Evolutionary conservation across 2,797 vertebrate species (phyloP).

Genomic region (Sylvia borin): DNA sequence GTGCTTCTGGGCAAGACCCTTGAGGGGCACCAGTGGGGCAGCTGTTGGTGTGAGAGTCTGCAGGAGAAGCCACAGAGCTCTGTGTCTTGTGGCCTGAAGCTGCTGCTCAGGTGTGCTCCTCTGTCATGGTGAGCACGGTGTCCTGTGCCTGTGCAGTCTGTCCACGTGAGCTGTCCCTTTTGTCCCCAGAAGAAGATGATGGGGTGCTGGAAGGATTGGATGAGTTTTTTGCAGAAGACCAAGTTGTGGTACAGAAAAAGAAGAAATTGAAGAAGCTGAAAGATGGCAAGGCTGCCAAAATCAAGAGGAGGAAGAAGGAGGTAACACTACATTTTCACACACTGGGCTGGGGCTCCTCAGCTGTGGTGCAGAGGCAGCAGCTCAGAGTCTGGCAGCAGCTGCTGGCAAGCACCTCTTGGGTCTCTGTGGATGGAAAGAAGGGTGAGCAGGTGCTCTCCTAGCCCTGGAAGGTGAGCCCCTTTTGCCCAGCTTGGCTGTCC

Average conservation of each 20-base stretch:
- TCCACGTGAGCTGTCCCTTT: not conserved
- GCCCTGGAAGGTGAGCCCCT: not conserved
- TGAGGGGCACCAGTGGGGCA: fast-evolving
- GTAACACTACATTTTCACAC: constrained; percentile 49
- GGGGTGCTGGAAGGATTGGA: constrained; percentile 86
- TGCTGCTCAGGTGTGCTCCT: no score
- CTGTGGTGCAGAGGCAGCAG: fast-evolving
- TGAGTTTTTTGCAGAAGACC: constrained; percentile 88
- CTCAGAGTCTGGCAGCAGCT: not conserved
- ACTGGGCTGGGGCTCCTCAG: fast-evolving
- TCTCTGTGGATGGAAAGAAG: not conserved
- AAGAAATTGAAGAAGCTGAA: constrained; percentile 93
- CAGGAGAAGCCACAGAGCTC: not conserved
- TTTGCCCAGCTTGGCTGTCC: not conserved
- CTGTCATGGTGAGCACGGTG: fast-evolving
- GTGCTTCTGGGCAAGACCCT: not conserved
- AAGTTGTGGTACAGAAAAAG: constrained; percentile 80
- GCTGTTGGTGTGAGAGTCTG: fast-evolving
- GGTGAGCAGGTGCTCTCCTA: not conserved
- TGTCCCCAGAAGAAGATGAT: constrained; percentile 85
- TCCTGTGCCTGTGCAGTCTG: not conserved
- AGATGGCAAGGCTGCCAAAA: constrained; percentile 87
- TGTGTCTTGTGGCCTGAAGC: fast-evolving
- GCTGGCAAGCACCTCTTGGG: not conserved
- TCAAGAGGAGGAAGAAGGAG: constrained; percentile 95